Base-by-base conservation (phyloP, 2,113 vertebrate species). In the Chlamydotis undulata region DNA sequence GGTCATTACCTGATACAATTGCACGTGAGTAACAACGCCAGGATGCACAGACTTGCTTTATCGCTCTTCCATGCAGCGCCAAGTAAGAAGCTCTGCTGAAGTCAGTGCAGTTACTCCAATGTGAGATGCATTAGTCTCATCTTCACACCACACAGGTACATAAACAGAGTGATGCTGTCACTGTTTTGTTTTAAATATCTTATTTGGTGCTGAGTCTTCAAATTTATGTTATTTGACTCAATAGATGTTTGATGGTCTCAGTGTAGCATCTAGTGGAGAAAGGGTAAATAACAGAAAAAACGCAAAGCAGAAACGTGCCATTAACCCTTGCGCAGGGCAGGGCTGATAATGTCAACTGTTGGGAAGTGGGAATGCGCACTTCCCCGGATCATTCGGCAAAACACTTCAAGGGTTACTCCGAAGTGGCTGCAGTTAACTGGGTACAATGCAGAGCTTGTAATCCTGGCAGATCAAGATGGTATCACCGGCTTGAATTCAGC, bases 221-320 rank as follows among this genome's bases (percentile, higher is more conserved):
- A 61, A 94, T 70, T 76, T 85, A 74, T 69, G 57, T 90, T 93
- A 86, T 90, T 95, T 95, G 79, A 69, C 55, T 96, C 94, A 86
- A 83, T 95, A 84, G 91, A 96, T 93, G 68, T 93, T 96, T 91
- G 59, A 93, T 90, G 89, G 96, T 96, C 88, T 89, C 85, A 41
- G 69, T 87, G 93, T 95, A 96, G 97, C 77, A 91, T 95, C 95
- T 91, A 93, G 77, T 82, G 69, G 93, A 96, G 82, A 87, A 77
- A 93, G 88, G 95, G 71, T 96, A 96, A 94, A 97, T 96, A 92
- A 93, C 95, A 96, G 60, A 78, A 85, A 94, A 70, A 94, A 69
- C 4, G 2, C 63, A 70, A 68, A 86, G 71, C 67, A 79, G 75
- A 83, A 73, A 52, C 1, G 1, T 74, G 60, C 60, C n/a, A 28